Conservation (phyloP, 2,888 invertebrate species). For the Euclidia mi region DNA sequence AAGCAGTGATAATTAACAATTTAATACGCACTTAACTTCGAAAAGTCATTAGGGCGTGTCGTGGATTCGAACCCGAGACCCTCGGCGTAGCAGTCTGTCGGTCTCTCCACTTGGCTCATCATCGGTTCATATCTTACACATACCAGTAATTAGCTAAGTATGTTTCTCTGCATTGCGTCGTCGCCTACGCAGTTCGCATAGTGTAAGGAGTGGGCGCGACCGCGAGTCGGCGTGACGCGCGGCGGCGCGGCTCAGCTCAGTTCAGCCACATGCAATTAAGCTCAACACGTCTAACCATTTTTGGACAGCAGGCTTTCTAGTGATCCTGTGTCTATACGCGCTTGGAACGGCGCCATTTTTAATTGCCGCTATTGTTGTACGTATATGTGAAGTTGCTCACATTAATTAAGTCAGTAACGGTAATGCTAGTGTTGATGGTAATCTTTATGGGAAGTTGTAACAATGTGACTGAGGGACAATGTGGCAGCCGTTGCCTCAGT, state of each 20-base stretch:
- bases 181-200: slow-evolving; percentile 39
- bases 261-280: slow-evolving; percentile 42
- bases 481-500: no score
- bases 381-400: not conserved
- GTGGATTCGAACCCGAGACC: no score
- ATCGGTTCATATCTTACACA: slow-evolving; percentile 3
- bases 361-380: not conserved
- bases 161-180: slow-evolving; percentile 8
- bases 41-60: no score
- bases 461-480: no score
- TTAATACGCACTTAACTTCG: no score
- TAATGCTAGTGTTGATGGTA: not conserved
- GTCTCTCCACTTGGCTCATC: slow-evolving; percentile 12
- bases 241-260: not conserved
- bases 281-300: slow-evolving; percentile 42
- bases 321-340: slow-evolving; percentile 6
- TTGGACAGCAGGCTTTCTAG: slow-evolving; percentile 38
- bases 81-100: no score
- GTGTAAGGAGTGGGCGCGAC: slow-evolving; percentile 32
- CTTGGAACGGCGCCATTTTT: not conserved
- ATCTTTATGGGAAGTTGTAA: not conserved
- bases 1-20: no score
- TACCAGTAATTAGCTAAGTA: slow-evolving; percentile 23
- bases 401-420: not conserved
- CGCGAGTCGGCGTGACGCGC: not conserved